Percentiles rank a stretch among this genome's conserved stretches.
Conservation (phyloP, 2,888 invertebrate genomes). For the Chaitophorus viminalis region DNA sequence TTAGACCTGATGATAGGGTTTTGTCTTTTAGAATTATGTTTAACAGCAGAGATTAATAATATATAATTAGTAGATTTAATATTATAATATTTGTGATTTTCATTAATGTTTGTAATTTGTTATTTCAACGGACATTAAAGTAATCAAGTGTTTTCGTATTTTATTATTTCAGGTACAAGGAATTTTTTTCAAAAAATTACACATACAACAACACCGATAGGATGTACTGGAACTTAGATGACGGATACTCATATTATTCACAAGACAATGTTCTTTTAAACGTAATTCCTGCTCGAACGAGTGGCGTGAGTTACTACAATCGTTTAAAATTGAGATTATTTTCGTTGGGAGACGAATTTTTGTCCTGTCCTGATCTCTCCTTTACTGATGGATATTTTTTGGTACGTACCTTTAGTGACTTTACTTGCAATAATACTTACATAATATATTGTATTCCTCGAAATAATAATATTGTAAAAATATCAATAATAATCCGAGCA, state of each 20-base stretch:
- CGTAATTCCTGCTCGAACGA: neutral
- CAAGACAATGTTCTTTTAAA: neutral
- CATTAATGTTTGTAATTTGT: too few species aligned
- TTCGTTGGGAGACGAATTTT: neutral
- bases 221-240: neutral
- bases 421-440: neutral
- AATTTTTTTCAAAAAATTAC: neutral
- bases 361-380: neutral
- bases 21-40: too few species aligned
- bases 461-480: neutral
- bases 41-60: too few species aligned
- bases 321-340: neutral
- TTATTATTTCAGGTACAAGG: neutral
- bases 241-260: conserved; percentile 19
- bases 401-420: neutral
- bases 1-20: too few species aligned
- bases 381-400: neutral
- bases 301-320: conserved; percentile 3
- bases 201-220: neutral
- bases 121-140: too few species aligned
- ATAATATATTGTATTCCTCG: neutral
- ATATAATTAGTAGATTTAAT: too few species aligned
- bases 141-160: too few species aligned
- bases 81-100: too few species aligned
- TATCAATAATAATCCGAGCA: too few species aligned